These are phyloP conservation scores for Atractosteus spatula DNA, from an alignment of 2,113 vertebrate species.

Conservation along the genomic window DNA sequence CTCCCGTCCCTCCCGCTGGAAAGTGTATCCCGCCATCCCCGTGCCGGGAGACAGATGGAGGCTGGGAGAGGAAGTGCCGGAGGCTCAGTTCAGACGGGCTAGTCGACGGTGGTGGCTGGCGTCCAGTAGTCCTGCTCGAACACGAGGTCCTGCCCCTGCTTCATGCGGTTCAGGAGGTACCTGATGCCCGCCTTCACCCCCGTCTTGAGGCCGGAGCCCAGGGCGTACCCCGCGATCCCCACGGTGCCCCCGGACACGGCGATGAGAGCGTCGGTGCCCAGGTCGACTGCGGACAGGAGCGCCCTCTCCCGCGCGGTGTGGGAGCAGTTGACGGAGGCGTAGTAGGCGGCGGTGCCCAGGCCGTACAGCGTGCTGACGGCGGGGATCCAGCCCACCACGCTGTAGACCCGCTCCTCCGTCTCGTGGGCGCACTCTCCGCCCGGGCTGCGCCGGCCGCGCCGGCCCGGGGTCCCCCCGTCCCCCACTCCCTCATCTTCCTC, in stretches of 20 bases:
- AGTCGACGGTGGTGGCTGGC: constrained; percentile 43
- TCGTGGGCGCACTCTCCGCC: constrained; percentile 52
- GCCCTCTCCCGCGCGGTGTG: constrained; percentile 72
- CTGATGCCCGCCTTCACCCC: constrained; percentile 69
- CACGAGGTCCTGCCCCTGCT: constrained; percentile 53
- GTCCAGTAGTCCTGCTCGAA: constrained; percentile 62
- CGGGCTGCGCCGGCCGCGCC: constrained; percentile 34
- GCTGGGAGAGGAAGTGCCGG: neutral
- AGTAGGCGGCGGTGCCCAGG: constrained; percentile 83
- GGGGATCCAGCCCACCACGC: constrained; percentile 69
- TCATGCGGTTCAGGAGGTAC: constrained; percentile 63
- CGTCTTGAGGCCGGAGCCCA: constrained; percentile 70
- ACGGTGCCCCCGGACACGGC: constrained; percentile 49
- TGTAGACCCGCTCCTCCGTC: constrained; percentile 62
- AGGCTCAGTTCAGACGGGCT: neutral
- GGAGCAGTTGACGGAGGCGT: constrained; percentile 71
- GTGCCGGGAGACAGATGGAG: neutral
- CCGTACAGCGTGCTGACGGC: constrained; percentile 77
- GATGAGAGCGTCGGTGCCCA: constrained; percentile 76
- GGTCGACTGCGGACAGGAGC: constrained; percentile 67
- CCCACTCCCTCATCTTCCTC: constrained; percentile 6
- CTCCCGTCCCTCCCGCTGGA: too few relatives aligned
- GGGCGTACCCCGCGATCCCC: constrained; percentile 53
- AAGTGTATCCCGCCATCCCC: too few relatives aligned
- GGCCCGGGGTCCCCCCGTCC: neutral